phyloP scores from a whole-genome alignment of 2,113 vertebrate genomes.

The Sceloporus tristichus region DNA sequence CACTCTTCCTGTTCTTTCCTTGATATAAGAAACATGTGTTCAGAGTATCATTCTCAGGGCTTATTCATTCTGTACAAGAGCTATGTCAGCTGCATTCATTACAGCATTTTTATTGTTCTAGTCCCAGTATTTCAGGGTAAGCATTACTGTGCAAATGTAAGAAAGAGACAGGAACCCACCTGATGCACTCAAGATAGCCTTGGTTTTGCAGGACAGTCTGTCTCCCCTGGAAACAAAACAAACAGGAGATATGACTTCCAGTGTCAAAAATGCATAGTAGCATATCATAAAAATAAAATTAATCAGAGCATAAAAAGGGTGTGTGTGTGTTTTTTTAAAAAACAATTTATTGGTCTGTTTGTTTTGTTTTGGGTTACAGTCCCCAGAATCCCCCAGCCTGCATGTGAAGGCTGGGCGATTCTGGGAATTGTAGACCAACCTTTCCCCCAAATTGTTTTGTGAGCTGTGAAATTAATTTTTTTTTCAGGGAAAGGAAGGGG shows the following conservation, averaged over 20 bases:
- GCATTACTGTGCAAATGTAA: background rate
- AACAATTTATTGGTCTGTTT: too few species aligned
- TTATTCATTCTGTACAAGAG: background rate
- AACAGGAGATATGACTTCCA: background rate
- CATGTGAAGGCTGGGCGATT: too few species aligned
- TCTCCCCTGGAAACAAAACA: conserved; percentile 4
- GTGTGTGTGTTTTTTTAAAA: too few species aligned
- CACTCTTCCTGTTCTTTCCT: background rate
- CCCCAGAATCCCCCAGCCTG: background rate
- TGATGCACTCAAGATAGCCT: background rate
- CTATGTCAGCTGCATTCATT: background rate
- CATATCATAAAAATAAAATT: background rate
- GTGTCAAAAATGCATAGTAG: too few species aligned
- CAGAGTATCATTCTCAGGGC: background rate
- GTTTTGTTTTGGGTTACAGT: too few species aligned
- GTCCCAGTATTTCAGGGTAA: background rate
- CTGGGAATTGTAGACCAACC: background rate
- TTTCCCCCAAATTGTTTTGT: too few species aligned
- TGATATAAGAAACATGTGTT: background rate
- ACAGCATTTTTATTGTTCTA: background rate
- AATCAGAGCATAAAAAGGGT: background rate
- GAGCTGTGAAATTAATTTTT: too few species aligned
- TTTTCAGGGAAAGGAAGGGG: too few species aligned
- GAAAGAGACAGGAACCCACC: background rate
- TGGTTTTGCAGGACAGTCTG: background rate